phyloP scores from a whole-genome alignment of 2,888 invertebrate species.

The Aphodius sticticus region DNA sequence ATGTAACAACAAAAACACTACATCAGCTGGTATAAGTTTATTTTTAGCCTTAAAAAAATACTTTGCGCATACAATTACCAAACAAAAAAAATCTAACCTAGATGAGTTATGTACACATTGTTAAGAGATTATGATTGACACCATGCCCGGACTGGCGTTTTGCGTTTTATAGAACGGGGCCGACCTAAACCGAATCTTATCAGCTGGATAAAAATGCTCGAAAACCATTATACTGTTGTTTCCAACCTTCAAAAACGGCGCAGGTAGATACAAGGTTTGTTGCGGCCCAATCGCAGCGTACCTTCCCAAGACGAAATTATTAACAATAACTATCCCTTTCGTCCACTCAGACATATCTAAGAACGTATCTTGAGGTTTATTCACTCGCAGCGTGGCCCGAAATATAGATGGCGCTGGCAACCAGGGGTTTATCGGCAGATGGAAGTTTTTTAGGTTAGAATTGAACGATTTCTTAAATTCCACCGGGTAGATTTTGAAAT shows the following conservation, averaged over 20 bases:
- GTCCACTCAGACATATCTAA: slow-evolving; percentile 81
- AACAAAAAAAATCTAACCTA: background rate
- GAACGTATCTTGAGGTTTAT: slow-evolving; percentile 75
- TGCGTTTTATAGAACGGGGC: slow-evolving; percentile 49
- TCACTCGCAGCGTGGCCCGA: slow-evolving; percentile 61
- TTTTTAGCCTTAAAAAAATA: slow-evolving; percentile 21
- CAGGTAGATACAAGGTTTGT: slow-evolving; percentile 83
- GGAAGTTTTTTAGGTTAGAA: slow-evolving; percentile 53
- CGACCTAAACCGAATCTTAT: slow-evolving; percentile 47
- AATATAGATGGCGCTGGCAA: slow-evolving; percentile 66
- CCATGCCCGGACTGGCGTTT: slow-evolving; percentile 55
- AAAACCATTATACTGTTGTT: slow-evolving; percentile 56
- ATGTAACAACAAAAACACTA: background rate
- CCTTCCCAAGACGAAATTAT: slow-evolving; percentile 86
- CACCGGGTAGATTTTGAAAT: slow-evolving; percentile 63
- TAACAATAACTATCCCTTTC: slow-evolving; percentile 86
- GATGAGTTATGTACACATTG: background rate
- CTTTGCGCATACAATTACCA: background rate
- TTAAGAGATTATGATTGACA: slow-evolving; percentile 19
- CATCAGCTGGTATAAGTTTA: background rate
- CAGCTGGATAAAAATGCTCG: slow-evolving; percentile 53
- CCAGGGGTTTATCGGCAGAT: slow-evolving; percentile 42
- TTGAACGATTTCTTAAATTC: slow-evolving; percentile 63
- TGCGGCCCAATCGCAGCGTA: slow-evolving; percentile 87
- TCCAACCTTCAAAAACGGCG: slow-evolving; percentile 70